These are phyloP conservation scores for Drosophila glabriapex DNA, from an alignment of 2,888 invertebrate species.

Conservation along the genomic window DNA sequence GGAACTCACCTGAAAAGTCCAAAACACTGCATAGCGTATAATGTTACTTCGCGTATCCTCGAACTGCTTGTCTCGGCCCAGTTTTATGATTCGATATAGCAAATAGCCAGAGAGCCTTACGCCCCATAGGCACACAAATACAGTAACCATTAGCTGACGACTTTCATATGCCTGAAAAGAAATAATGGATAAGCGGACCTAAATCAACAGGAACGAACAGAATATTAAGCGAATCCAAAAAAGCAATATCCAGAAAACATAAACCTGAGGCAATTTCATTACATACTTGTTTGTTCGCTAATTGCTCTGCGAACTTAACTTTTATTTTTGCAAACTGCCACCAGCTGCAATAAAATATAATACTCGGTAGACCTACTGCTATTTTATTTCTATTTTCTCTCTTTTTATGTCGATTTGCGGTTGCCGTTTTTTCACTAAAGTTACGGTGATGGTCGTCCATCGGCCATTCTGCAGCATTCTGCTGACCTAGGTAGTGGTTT, in stretches of 20 bases:
- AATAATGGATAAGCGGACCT: background rate
- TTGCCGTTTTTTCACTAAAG: conserved; percentile 18
- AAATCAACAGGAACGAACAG: background rate
- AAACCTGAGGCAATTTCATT: conserved; percentile 3
- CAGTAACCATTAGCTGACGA: conserved; percentile 95
- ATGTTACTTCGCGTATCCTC: conserved; percentile 95
- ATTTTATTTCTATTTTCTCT: conserved; percentile 13
- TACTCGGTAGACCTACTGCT: conserved; percentile 25
- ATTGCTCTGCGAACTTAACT: conserved; percentile 18
- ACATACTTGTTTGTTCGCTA: conserved; percentile 3
- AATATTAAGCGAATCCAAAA: background rate
- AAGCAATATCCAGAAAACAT: background rate
- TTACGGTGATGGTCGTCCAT: conserved; percentile 6
- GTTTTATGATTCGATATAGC: conserved; percentile 94
- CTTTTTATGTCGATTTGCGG: background rate
- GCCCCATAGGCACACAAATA: conserved; percentile 95
- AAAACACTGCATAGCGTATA: conserved; percentile 95
- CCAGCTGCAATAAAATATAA: conserved; percentile 19
- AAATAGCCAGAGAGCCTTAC: conserved; percentile 93
- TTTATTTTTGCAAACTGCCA: background rate
- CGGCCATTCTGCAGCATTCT: conserved; percentile 2
- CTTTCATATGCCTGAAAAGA: conserved; percentile 90
- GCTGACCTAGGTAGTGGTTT: conserved; percentile 13
- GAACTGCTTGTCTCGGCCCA: conserved; percentile 95
- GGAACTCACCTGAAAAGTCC: conserved; percentile 92